These are phyloP conservation scores for Drosophila quinaria DNA, from an alignment of 2,888 invertebrate genomes.

Conservation along the genomic window DNA sequence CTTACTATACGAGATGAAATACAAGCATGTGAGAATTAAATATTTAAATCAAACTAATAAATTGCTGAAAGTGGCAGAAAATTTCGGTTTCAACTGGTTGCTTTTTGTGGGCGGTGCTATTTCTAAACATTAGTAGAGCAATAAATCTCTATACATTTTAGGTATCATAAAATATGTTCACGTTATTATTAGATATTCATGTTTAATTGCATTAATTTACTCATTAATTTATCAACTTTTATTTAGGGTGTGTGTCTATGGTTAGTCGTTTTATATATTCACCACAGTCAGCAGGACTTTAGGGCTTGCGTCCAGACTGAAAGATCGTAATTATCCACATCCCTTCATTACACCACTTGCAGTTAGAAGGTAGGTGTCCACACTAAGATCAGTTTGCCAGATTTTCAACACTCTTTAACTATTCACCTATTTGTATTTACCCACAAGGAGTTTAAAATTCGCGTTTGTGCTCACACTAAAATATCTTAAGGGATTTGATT, in stretches of 20 bases:
- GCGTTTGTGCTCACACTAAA: constrained; percentile 21
- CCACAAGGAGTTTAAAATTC: not conserved
- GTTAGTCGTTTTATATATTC: not conserved
- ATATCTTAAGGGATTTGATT: not conserved
- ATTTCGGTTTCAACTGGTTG: constrained; percentile 34
- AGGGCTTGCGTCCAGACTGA: not conserved
- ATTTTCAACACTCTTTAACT: not conserved
- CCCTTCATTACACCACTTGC: not conserved
- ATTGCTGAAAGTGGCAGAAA: constrained; percentile 20
- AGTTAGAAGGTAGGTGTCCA: not conserved
- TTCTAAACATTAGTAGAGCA: constrained; percentile 23
- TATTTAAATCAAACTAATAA: constrained; percentile 27
- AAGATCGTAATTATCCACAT: constrained; percentile 1
- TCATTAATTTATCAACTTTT: not conserved
- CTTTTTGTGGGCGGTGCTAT: not conserved
- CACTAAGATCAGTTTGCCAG: constrained; percentile 1
- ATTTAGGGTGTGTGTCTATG: not conserved
- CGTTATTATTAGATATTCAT: constrained; percentile 3
- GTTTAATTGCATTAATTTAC: not conserved
- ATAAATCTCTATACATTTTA: constrained; percentile 17
- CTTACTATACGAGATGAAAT: constrained; percentile 31
- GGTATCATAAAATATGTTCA: not conserved
- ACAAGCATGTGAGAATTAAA: constrained; percentile 26
- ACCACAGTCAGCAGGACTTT: not conserved
- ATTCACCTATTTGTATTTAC: not conserved